phyloP scores from a whole-genome alignment of 2,888 invertebrate species.

The Perizoma affinitatum region DNA sequence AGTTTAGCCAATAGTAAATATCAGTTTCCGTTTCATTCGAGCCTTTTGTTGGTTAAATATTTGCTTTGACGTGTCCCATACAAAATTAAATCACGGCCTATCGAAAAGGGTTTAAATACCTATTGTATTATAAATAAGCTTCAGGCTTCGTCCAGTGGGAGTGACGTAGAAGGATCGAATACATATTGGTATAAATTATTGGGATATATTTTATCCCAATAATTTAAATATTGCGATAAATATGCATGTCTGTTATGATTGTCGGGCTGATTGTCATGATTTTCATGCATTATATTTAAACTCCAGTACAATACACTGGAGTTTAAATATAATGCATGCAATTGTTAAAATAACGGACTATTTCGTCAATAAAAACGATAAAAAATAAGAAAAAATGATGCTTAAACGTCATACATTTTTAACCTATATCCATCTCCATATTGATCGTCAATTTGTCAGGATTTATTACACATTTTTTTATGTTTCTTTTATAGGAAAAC shows the following conservation, averaged over 20 bases:
- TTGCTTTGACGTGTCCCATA: slow-evolving; percentile 14
- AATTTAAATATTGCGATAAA: slow-evolving; percentile 38
- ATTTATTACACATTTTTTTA: slow-evolving; percentile 26
- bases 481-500: slow-evolving; percentile 27
- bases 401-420: slow-evolving; percentile 19
- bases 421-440: slow-evolving; percentile 24
- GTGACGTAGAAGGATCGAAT: slow-evolving; percentile 13
- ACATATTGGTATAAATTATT: slow-evolving; percentile 37
- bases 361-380: too few relatives aligned
- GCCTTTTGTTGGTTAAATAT: slow-evolving; percentile 23
- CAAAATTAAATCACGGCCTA: slow-evolving; percentile 19
- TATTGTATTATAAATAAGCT: slow-evolving; percentile 32
- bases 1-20: too few relatives aligned
- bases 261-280: slow-evolving; percentile 26
- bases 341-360: too few relatives aligned
- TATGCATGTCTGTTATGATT: slow-evolving; percentile 37
- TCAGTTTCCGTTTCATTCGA: slow-evolving; percentile 5
- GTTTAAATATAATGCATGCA: neutral
- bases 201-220: slow-evolving; percentile 33
- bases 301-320: too few relatives aligned
- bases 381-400: neutral
- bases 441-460: slow-evolving; percentile 32
- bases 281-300: slow-evolving; percentile 2
- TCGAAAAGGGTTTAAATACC: slow-evolving; percentile 28
- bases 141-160: slow-evolving; percentile 15